These are phyloP conservation scores for Rhamnusium bicolor DNA, from an alignment of 2,888 invertebrate genomes.

Conservation along the genomic window DNA sequence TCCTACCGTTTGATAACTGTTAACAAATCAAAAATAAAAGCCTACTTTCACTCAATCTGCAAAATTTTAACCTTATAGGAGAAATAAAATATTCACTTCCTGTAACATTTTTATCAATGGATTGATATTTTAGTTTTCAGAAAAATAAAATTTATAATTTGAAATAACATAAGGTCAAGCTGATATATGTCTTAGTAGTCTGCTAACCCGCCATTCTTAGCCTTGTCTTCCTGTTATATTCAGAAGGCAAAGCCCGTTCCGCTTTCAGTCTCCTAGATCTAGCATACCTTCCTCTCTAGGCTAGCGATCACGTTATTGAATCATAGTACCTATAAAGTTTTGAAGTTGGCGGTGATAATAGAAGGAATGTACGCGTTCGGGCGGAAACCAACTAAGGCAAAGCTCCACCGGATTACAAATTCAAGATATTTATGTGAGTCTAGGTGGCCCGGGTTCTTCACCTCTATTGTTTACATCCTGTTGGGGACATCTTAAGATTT, in stretches of 20 bases:
- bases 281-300: constrained; percentile 23
- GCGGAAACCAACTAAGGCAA: constrained; percentile 64
- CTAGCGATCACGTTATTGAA: constrained; percentile 51
- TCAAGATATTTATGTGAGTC: constrained; percentile 70
- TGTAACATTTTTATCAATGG: too few species aligned
- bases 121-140: too few species aligned
- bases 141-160: too few species aligned
- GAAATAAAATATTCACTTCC: too few species aligned
- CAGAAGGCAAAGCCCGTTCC: not conserved
- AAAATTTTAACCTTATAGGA: too few species aligned
- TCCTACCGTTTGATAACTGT: too few species aligned
- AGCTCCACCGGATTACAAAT: constrained; percentile 67
- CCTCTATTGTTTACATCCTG: constrained; percentile 71
- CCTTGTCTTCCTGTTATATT: not conserved
- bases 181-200: not conserved
- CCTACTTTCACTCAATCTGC: too few species aligned
- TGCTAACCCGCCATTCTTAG: not conserved
- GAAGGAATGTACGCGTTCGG: constrained; percentile 67
- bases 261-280: not conserved
- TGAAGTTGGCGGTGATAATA: constrained; percentile 60
- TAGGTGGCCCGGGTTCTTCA: constrained; percentile 69
- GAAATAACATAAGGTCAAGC: too few species aligned
- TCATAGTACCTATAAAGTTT: constrained; percentile 40
- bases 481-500: constrained; percentile 70
- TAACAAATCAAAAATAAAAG: too few species aligned